Percentiles rank a stretch among this genome's conserved stretches.
phyloP scores from a whole-genome alignment of 2,888 invertebrate species.

The Heliconius ismenius region DNA sequence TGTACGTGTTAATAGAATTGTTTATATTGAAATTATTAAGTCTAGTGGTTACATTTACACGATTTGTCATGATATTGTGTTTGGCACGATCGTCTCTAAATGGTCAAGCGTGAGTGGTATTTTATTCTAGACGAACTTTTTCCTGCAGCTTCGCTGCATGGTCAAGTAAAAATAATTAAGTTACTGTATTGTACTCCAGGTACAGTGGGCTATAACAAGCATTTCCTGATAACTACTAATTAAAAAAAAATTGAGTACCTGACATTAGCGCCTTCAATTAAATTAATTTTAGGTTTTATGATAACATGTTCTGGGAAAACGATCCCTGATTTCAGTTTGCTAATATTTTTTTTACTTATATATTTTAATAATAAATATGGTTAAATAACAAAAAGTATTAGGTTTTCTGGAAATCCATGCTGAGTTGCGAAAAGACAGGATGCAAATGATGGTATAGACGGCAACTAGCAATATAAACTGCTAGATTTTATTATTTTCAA shows the following conservation, averaged over 20 bases:
- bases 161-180: background rate
- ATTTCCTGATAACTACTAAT: too few species aligned
- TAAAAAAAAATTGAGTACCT: too few species aligned
- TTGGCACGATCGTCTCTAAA: slow-evolving; percentile 1
- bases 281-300: too few species aligned
- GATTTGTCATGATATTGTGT: background rate
- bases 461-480: background rate
- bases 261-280: too few species aligned
- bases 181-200: too few species aligned
- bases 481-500: slow-evolving; percentile 7
- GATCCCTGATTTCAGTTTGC: background rate
- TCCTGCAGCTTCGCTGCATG: background rate
- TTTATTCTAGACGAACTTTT: background rate
- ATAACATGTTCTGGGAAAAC: background rate
- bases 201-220: too few species aligned
- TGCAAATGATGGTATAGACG: background rate
- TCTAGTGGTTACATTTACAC: background rate
- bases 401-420: too few species aligned
- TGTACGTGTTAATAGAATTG: slow-evolving; percentile 16
- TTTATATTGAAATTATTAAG: slow-evolving; percentile 13
- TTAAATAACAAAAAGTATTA: too few species aligned
- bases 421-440: too few species aligned
- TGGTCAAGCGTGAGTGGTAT: background rate
- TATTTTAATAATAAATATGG: background rate
- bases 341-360: background rate